Percentiles rank a stretch among this genome's conserved stretches.
These are phyloP conservation scores for Tretioscincus oriximinensis DNA, from an alignment of 2,113 vertebrate species.

Conservation along the genomic window DNA sequence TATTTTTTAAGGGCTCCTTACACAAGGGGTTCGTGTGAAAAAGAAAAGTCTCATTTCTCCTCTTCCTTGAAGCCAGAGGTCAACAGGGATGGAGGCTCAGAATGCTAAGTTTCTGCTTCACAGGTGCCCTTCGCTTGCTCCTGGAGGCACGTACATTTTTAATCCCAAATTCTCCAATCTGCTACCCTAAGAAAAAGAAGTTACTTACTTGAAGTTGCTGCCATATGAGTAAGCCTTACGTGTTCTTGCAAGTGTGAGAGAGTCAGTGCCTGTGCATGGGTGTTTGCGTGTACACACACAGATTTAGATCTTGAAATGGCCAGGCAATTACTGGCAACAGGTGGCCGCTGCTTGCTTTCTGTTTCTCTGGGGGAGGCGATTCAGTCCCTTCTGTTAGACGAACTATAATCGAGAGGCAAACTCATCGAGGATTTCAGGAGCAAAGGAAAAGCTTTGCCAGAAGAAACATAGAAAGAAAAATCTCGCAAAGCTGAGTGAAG, in stretches of 20 bases:
- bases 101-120: fast-evolving
- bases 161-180: background rate
- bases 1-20: background rate
- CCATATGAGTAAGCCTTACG: too few relatives aligned
- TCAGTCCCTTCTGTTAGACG: background rate
- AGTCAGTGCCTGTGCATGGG: too few relatives aligned
- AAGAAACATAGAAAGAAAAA: background rate
- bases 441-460: background rate
- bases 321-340: constrained; percentile 11
- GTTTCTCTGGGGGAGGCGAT: background rate
- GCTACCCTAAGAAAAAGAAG: fast-evolving
- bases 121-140: fast-evolving
- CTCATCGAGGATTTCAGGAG: background rate
- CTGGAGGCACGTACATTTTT: background rate
- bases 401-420: background rate
- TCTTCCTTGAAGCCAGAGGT: background rate
- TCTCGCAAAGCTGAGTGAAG: background rate
- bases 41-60: background rate
- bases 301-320: fast-evolving
- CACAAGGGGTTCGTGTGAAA: background rate
- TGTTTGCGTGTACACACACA: background rate
- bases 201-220: background rate
- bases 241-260: too few relatives aligned
- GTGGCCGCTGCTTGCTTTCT: background rate
- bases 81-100: fast-evolving